phyloP scores from a whole-genome alignment of 2,797 vertebrate genomes.

The Muscicapa comitata region DNA sequence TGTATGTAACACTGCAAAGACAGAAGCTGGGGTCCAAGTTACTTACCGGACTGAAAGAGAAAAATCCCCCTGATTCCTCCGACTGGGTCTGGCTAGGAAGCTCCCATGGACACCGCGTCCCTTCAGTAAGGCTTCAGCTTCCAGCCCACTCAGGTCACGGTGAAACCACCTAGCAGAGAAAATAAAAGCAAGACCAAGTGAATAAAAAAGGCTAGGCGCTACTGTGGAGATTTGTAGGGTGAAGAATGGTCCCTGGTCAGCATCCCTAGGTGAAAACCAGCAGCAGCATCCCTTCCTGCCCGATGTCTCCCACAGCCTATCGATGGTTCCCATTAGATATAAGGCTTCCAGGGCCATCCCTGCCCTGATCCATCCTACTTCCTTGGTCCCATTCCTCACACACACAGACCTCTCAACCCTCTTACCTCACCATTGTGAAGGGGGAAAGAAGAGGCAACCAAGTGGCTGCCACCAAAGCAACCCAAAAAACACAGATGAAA shows the following conservation, averaged over 20 bases:
- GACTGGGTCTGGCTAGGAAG: slow-evolving; percentile 93
- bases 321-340: neutral
- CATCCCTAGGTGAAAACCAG: neutral
- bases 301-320: neutral
- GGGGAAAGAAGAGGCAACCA: neutral
- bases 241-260: neutral
- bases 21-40: neutral
- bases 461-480: neutral
- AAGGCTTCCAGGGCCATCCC: neutral
- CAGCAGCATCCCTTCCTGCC: neutral
- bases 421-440: slow-evolving; percentile 67
- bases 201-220: neutral
- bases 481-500: neutral
- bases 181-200: neutral
- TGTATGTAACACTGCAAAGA: neutral
- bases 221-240: neutral
- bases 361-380: neutral
- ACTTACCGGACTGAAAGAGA: slow-evolving; percentile 93
- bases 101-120: slow-evolving; percentile 87
- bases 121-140: slow-evolving; percentile 89
- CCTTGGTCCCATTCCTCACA: neutral
- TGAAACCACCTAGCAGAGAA: slow-evolving; percentile 90
- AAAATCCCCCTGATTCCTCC: slow-evolving; percentile 91
- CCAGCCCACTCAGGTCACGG: slow-evolving; percentile 88
- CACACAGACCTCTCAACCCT: neutral